phyloP scores from a whole-genome alignment of 35 echinoderm and acorn worm genomes.

The Stichopus chloronotus region DNA sequence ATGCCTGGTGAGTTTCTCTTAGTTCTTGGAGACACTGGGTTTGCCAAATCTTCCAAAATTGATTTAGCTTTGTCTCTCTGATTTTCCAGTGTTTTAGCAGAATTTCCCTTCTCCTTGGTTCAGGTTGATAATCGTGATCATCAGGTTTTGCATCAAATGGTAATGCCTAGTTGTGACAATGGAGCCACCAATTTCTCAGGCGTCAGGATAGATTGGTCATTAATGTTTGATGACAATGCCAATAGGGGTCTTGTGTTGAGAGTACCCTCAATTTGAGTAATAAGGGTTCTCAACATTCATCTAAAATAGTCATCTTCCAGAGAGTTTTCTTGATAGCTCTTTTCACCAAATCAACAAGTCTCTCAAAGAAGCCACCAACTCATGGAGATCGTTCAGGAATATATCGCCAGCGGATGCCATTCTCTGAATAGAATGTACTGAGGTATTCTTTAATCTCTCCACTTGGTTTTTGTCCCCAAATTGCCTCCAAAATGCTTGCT shows the following conservation, averaged over 20 bases:
- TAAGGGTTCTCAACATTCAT: not conserved
- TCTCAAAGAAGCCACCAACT: slow-evolving; percentile 24
- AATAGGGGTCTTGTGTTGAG: slow-evolving; percentile 1
- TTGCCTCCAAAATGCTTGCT: slow-evolving; percentile 6
- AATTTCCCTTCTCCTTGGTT: not conserved
- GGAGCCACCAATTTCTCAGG: not conserved
- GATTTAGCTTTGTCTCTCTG: not conserved
- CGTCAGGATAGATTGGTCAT: slow-evolving; percentile 12
- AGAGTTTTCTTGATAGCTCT: slow-evolving; percentile 2
- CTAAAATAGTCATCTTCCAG: not conserved
- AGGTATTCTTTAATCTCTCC: not conserved
- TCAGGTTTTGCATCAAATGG: not conserved
- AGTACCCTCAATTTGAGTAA: slow-evolving; percentile 18
- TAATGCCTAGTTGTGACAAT: not conserved
- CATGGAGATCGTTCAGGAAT: slow-evolving; percentile 6
- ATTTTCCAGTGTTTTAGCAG: not conserved
- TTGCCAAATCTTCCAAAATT: slow-evolving; percentile 20
- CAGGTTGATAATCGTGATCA: not conserved
- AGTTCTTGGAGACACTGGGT: not conserved
- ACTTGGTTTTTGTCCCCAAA: slow-evolving; percentile 6
- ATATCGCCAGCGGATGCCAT: not conserved
- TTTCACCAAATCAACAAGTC: not conserved
- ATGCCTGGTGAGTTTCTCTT: not conserved
- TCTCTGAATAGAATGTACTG: not conserved
- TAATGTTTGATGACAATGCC: not conserved